Conservation (phyloP, 2,888 invertebrate genomes). For the Pemphredon lugubris region DNA sequence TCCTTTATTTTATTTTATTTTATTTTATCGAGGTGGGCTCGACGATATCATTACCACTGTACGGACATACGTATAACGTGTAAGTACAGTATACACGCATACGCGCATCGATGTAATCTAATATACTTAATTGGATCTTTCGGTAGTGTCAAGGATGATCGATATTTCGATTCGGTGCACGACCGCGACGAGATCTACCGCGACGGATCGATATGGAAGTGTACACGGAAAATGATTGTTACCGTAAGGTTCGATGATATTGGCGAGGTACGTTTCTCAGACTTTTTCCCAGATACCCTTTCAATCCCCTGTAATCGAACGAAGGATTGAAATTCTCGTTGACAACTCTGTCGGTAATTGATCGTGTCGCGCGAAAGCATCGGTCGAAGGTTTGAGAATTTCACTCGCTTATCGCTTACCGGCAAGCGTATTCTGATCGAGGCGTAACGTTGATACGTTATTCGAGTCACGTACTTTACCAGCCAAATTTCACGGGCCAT, state of each 20-base stretch:
- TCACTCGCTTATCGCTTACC: not conserved
- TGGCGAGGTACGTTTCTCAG: conserved; percentile 62
- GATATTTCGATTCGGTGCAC: conserved; percentile 9
- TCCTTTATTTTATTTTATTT: not conserved
- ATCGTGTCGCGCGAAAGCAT: not conserved
- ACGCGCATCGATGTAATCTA: no score
- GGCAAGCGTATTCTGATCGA: not conserved
- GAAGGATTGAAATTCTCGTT: no score
- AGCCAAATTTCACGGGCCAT: no score
- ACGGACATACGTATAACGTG: no score
- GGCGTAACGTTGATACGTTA: no score
- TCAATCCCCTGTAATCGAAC: no score
- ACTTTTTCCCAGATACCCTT: no score
- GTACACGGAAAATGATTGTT: conserved; percentile 66
- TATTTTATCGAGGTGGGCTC: no score
- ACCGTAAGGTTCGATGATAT: conserved; percentile 70
- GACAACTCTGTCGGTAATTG: conserved; percentile 23
- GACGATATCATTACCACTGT: no score
- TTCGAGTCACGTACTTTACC: no score
- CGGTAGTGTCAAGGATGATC: not conserved
- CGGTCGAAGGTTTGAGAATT: not conserved
- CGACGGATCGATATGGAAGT: conserved; percentile 41
- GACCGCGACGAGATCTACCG: conserved; percentile 2
- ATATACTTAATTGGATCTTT: no score
- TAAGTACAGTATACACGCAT: no score